Percentiles rank a stretch among this genome's conserved stretches.
phyloP scores from a whole-genome alignment of 2,113 vertebrate genomes.

The Petaurus breviceps region DNA sequence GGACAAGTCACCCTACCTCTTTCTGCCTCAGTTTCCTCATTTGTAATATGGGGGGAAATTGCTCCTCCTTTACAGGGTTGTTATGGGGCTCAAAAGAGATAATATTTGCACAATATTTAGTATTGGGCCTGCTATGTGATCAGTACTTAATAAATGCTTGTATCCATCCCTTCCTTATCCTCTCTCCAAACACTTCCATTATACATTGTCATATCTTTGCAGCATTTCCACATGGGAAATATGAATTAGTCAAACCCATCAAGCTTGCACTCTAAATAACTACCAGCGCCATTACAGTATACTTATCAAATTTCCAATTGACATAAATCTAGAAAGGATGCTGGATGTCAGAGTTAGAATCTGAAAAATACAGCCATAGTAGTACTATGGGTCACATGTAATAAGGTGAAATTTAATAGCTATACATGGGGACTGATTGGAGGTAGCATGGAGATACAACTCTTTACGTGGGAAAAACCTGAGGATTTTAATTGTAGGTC shows the following conservation, averaged over 20 bases:
- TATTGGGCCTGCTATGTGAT: background rate
- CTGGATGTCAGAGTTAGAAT: background rate
- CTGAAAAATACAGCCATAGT: background rate
- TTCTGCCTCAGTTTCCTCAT: background rate
- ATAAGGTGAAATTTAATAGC: background rate
- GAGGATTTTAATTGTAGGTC: background rate
- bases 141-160: background rate
- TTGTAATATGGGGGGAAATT: background rate
- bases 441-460: background rate
- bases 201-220: background rate
- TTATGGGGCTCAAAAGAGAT: background rate
- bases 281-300: background rate
- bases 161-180: background rate
- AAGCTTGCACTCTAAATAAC: background rate
- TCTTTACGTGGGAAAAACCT: background rate
- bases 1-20: background rate
- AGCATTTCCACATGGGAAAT: background rate
- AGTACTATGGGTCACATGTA: background rate
- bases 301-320: background rate
- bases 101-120: background rate
- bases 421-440: background rate
- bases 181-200: background rate
- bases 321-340: background rate
- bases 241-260: background rate
- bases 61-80: background rate